Evolutionary conservation across 2,888 invertebrate genomes (phyloP).

Genomic region (Dyspetes luteomarginatus): DNA sequence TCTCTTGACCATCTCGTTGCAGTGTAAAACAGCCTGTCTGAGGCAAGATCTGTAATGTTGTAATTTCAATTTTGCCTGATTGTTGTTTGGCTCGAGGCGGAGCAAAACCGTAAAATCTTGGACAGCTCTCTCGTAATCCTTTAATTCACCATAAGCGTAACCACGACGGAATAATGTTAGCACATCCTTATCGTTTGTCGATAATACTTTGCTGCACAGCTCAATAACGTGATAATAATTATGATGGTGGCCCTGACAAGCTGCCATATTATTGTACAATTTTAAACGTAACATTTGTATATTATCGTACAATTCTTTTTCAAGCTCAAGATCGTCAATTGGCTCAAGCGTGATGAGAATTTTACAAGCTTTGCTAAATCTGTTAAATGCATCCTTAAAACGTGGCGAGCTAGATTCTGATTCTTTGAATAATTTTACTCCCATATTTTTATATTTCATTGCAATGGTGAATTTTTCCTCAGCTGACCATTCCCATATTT

Average conservation of each 20-base stretch:
- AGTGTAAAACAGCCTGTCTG: conserved; percentile 86
- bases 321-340: conserved; percentile 83
- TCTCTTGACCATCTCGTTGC: conserved; percentile 86
- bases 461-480: conserved; percentile 85
- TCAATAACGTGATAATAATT: conserved; percentile 88
- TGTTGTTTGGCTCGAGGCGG: conserved; percentile 87
- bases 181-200: conserved; percentile 82
- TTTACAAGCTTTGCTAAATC: conserved; percentile 90
- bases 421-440: conserved; percentile 87
- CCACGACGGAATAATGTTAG: conserved; percentile 85
- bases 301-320: conserved; percentile 83
- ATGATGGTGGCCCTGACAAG: conserved; percentile 89
- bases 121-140: conserved; percentile 88
- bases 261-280: conserved; percentile 92
- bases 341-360: conserved; percentile 87
- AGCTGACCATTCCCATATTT: conserved; percentile 86
- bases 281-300: conserved; percentile 87
- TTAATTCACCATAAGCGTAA: conserved; percentile 84
- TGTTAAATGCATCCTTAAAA: conserved; percentile 88
- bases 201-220: conserved; percentile 85
- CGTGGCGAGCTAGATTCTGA: conserved; percentile 81
- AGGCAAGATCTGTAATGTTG: conserved; percentile 85
- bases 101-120: conserved; percentile 85
- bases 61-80: conserved; percentile 86
- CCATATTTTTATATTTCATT: conserved; percentile 85